A percentile compares a stretch with the other conserved stretches of the same genome.
These are phyloP conservation scores for Anthopleura xanthogrammica DNA, from an alignment of 92 coral and sea anemone genomes.

Conservation along the genomic window DNA sequence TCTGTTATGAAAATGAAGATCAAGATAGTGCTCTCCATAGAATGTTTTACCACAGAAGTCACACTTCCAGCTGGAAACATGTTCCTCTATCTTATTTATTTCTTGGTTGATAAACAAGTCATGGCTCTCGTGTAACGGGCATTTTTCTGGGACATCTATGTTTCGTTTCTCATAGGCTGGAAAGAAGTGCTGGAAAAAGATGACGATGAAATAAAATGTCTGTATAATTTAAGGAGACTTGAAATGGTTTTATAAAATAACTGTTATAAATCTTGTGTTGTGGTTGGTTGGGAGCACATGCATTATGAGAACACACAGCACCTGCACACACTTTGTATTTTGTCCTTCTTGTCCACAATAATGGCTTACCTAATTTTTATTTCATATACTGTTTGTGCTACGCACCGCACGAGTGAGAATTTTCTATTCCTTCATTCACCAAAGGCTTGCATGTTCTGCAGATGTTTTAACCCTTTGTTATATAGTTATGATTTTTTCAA, in stretches of 20 bases:
- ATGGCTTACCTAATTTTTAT: no score
- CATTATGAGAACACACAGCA: no score
- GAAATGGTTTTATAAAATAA: not conserved
- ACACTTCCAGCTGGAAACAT: slow-evolving; percentile 83
- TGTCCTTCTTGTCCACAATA: no score
- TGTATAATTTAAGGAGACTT: not conserved
- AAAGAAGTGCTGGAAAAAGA: slow-evolving; percentile 56
- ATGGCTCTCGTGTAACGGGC: slow-evolving; percentile 62
- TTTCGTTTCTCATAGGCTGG: slow-evolving; percentile 56
- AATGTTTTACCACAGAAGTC: slow-evolving; percentile 89
- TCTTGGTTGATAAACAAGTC: slow-evolving; percentile 81
- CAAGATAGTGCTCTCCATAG: slow-evolving; percentile 63
- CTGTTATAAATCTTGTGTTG: no score
- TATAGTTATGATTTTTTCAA: no score
- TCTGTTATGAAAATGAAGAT: slow-evolving; percentile 80
- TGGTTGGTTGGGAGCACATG: no score
- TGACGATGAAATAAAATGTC: not conserved
- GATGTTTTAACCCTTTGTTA: no score
- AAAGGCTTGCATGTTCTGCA: no score
- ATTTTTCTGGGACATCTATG: slow-evolving; percentile 37
- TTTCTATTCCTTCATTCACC: no score
- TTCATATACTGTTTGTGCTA: no score
- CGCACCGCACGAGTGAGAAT: no score
- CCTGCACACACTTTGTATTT: no score
- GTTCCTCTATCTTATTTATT: slow-evolving; percentile 65